Percentiles rank a stretch among this genome's conserved stretches.
Conservation (phyloP, 92 coral and sea anemone species). For the Epizoanthus fatuus region DNA sequence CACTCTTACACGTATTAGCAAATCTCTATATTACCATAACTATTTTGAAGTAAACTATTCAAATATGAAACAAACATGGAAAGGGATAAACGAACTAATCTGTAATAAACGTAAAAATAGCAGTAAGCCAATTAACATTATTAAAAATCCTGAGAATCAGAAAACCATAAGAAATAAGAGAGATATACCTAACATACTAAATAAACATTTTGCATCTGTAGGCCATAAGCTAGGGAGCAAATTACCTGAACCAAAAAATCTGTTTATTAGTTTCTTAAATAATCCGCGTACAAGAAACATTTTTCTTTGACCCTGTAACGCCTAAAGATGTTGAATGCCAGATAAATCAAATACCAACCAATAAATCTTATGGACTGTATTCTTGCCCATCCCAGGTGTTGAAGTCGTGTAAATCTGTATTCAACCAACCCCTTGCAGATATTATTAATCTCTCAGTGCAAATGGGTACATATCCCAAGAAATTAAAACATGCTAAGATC, state of each 20-base stretch:
- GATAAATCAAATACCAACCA: neutral
- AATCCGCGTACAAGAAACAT: slow-evolving; percentile 10
- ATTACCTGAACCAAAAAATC: slow-evolving; percentile 39
- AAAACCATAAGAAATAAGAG: neutral
- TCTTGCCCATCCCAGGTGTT: neutral
- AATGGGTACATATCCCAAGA: slow-evolving; percentile 1
- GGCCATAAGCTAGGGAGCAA: slow-evolving; percentile 56
- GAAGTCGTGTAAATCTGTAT: neutral
- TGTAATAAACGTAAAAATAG: too few species aligned
- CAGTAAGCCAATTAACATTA: too few species aligned
- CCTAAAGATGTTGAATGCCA: neutral
- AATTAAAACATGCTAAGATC: slow-evolving; percentile 22
- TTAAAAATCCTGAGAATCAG: neutral
- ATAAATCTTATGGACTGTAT: neutral
- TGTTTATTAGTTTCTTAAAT: neutral
- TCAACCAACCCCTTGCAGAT: neutral
- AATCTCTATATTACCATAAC: too few species aligned
- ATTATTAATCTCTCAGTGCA: neutral
- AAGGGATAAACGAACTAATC: too few species aligned
- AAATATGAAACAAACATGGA: too few species aligned
- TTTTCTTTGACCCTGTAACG: neutral
- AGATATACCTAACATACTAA: slow-evolving; percentile 49
- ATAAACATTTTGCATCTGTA: slow-evolving; percentile 61
- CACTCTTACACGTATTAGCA: too few species aligned
- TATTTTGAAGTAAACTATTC: too few species aligned